phyloP scores from a whole-genome alignment of 2,888 invertebrate genomes.

The Fissipunctia ypsillon region DNA sequence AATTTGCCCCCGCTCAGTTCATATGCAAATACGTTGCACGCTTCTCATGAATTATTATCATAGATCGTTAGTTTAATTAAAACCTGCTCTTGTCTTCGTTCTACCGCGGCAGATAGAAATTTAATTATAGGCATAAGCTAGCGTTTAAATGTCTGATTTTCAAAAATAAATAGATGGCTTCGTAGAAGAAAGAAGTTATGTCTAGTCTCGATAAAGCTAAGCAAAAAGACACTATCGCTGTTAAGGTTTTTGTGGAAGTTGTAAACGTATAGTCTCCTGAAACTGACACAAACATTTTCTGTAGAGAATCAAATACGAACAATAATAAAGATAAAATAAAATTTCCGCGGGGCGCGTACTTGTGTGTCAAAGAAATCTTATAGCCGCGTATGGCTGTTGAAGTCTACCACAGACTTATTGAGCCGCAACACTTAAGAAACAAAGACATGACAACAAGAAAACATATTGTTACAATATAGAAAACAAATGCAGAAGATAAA shows the following conservation, averaged over 20 bases:
- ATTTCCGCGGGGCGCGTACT: not conserved
- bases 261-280: not conserved
- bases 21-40: slow-evolving; percentile 50
- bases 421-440: not conserved
- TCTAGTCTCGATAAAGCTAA: not conserved
- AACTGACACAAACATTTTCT: too few relatives aligned
- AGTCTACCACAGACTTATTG: not conserved
- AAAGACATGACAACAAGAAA: not conserved
- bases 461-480: not conserved
- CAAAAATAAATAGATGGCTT: not conserved
- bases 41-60: slow-evolving; percentile 53
- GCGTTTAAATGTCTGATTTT: not conserved
- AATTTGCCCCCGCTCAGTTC: slow-evolving; percentile 45
- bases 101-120: slow-evolving; percentile 8
- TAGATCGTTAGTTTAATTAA: slow-evolving; percentile 60
- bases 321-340: slow-evolving; percentile 3
- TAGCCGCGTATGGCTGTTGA: not conserved
- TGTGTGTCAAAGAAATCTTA: not conserved
- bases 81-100: slow-evolving; percentile 41
- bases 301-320: not conserved
- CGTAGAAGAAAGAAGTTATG: not conserved
- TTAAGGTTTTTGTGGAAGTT: not conserved
- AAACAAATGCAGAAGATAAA: not conserved
- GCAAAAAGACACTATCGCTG: not conserved
- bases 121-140: slow-evolving; percentile 27